These are phyloP conservation scores for Allolobophora icterica DNA, from an alignment of 2,888 invertebrate genomes.

Conservation along the genomic window DNA sequence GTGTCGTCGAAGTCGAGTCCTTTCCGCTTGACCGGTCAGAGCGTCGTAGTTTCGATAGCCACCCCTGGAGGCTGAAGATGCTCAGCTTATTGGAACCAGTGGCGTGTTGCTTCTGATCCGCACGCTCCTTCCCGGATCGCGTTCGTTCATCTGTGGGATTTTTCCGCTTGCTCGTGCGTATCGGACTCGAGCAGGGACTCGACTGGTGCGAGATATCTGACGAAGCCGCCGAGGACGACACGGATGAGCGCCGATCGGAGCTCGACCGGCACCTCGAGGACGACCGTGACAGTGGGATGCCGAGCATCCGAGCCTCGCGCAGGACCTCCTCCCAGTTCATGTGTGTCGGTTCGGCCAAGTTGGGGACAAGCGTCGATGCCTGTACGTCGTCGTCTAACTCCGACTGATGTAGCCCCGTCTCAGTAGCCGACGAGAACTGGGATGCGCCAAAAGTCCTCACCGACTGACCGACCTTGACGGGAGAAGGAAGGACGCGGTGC, in stretches of 20 bases:
- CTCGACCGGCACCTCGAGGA: background rate
- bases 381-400: background rate
- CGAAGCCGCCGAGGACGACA: constrained; percentile 22
- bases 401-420: background rate
- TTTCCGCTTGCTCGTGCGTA: background rate
- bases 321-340: constrained; percentile 47
- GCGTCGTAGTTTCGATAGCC: constrained; percentile 22
- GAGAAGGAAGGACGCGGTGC: constrained; percentile 19
- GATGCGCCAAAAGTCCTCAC: background rate
- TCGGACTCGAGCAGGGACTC: constrained; percentile 26
- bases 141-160: background rate
- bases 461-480: constrained; percentile 19
- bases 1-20: background rate
- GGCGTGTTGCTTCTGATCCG: background rate
- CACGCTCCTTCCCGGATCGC: background rate
- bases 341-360: constrained; percentile 42
- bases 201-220: constrained; percentile 14
- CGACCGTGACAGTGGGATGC: constrained; percentile 42
- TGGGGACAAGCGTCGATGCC: background rate
- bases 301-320: constrained; percentile 41
- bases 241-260: constrained; percentile 20
- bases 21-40: background rate
- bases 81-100: background rate
- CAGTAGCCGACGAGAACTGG: background rate
- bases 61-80: constrained; percentile 13